A percentile compares a stretch with the other conserved stretches of the same genome.
Evolutionary conservation across 2,888 invertebrate species (phyloP).

Genomic region (Lamellibrachia columna): DNA sequence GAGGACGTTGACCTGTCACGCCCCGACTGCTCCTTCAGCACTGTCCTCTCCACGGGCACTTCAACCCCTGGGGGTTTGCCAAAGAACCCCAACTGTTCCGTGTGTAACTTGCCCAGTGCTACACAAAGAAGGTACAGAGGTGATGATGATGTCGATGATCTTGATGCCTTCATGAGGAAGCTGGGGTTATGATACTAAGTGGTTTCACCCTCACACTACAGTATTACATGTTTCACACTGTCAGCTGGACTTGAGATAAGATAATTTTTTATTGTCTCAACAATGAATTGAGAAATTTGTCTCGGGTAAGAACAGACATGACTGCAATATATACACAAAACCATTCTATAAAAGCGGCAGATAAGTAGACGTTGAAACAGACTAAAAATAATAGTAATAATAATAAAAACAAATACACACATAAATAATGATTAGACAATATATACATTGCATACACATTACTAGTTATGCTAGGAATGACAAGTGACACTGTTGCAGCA

Average conservation of each 20-base stretch:
- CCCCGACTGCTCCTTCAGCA: background rate
- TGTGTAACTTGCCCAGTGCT: constrained; percentile 23
- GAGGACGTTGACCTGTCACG: constrained; percentile 28
- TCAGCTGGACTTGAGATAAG: background rate
- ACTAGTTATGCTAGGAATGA: too few relatives aligned
- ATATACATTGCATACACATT: too few relatives aligned
- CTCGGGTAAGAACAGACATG: too few relatives aligned
- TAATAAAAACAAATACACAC: too few relatives aligned
- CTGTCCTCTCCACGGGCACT: constrained; percentile 6
- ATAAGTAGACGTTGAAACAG: too few relatives aligned
- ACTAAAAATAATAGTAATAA: too few relatives aligned
- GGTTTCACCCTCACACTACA: background rate
- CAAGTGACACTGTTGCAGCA: too few relatives aligned
- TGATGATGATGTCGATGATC: background rate
- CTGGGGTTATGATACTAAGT: background rate
- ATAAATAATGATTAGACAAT: too few relatives aligned
- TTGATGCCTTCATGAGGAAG: background rate
- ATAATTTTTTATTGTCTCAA: background rate
- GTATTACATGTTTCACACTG: background rate
- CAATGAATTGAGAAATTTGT: too few relatives aligned
- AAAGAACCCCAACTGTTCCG: constrained; percentile 21
- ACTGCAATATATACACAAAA: too few relatives aligned
- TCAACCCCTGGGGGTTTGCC: constrained; percentile 27
- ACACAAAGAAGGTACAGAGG: background rate
- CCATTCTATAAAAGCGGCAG: too few relatives aligned